Evolutionary conservation across 1,140 invertebrate species (phyloP).

Genomic region (Lepidurus couesii): DNA sequence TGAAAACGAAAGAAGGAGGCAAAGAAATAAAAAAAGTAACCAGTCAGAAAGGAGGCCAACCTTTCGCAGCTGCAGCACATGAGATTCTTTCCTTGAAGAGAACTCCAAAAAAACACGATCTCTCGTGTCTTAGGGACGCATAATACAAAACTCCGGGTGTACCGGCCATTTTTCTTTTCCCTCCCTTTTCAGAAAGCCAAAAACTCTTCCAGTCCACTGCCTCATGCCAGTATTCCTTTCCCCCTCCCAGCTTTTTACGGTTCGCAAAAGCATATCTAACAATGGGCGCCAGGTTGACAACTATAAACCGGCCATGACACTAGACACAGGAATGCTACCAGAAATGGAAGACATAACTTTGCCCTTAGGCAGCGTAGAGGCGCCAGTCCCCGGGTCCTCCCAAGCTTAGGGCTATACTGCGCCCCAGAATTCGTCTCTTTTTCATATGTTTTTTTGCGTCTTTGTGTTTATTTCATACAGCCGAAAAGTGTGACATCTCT

Average conservation of each 20-base stretch:
- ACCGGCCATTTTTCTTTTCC: not conserved
- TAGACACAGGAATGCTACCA: conserved; percentile 3
- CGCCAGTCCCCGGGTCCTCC: not conserved
- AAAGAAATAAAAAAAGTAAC: not conserved
- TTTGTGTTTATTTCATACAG: too few relatives aligned
- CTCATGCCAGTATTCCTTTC: not conserved
- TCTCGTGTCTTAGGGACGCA: not conserved
- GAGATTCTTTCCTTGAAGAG: not conserved
- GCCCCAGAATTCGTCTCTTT: too few relatives aligned
- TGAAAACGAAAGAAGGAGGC: not conserved
- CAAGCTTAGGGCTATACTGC: too few relatives aligned
- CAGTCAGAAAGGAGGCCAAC: not conserved
- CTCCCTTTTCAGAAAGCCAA: not conserved
- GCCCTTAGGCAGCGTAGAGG: not conserved
- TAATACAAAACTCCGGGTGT: not conserved
- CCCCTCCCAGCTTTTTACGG: not conserved
- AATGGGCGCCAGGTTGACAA: conserved; percentile 20
- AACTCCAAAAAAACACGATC: not conserved
- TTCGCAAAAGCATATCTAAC: not conserved
- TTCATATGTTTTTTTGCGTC: too few relatives aligned
- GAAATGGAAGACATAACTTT: conserved; percentile 15
- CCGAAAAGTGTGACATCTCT: too few relatives aligned
- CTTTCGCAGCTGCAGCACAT: too few relatives aligned
- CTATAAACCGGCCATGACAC: conserved; percentile 18
- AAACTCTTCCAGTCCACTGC: conserved; percentile 5